A percentile compares a stretch with the other conserved stretches of the same genome.
Conservation (phyloP, 2,888 invertebrate genomes). For the Spilarctia lutea region DNA sequence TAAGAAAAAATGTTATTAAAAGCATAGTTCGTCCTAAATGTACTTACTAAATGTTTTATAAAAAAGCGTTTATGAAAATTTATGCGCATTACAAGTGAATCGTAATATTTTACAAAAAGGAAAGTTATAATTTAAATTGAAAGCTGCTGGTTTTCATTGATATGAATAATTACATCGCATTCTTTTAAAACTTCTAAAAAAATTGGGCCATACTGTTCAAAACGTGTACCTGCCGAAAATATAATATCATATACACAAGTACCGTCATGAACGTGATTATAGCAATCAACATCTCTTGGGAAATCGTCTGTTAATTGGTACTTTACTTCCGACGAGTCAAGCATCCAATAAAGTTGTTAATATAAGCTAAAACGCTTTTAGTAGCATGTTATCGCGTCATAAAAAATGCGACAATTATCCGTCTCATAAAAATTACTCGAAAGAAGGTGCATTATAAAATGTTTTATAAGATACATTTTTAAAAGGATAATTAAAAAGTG, state of each 20-base stretch:
- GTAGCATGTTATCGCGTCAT: not conserved
- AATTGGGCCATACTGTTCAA: not conserved
- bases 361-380: not conserved
- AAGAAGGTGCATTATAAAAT: conserved; percentile 9
- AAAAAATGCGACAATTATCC: not conserved
- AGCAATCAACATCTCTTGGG: conserved; percentile 17
- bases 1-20: too few species aligned
- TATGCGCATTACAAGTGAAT: too few species aligned
- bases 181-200: not conserved
- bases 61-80: too few species aligned
- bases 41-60: too few species aligned
- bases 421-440: not conserved
- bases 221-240: not conserved
- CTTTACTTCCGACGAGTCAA: conserved; percentile 8
- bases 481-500: conserved; percentile 35
- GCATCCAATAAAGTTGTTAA: conserved; percentile 18
- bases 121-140: too few species aligned
- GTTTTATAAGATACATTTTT: conserved; percentile 25
- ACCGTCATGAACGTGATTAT: conserved; percentile 8
- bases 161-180: too few species aligned
- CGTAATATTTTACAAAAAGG: too few species aligned
- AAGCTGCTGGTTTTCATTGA: too few species aligned
- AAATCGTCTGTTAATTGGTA: conserved; percentile 20
- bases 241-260: conserved; percentile 5
- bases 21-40: too few species aligned